A percentile compares a stretch with the other conserved stretches of the same genome.
Conservation (phyloP, 2,888 invertebrate species). For the Trimorus sp. region DNA sequence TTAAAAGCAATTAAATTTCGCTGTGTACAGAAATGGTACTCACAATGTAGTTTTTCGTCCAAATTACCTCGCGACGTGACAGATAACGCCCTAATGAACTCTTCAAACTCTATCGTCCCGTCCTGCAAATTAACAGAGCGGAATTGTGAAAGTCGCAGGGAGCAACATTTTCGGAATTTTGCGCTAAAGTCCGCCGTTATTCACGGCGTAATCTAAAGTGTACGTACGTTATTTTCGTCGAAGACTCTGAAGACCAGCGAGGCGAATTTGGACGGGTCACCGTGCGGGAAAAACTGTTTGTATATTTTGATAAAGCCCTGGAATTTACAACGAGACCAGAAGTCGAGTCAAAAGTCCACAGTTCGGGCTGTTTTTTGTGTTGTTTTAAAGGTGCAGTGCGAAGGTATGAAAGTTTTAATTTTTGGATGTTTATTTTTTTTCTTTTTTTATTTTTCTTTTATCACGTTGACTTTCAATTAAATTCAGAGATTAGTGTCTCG, state of each 20-base stretch:
- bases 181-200: background rate
- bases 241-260: conserved; percentile 99
- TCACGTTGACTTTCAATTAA: background rate
- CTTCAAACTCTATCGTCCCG: conserved; percentile 99
- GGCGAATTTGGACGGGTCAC: conserved; percentile 99
- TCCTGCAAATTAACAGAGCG: conserved; percentile 86
- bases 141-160: conserved; percentile 7
- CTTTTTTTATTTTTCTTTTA: background rate
- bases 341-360: background rate
- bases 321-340: conserved; percentile 70
- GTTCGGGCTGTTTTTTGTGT: no score
- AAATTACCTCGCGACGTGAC: conserved; percentile 99
- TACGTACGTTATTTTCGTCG: conserved; percentile 98
- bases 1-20: background rate
- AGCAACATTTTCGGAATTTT: background rate
- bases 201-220: background rate
- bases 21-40: conserved; percentile 82
- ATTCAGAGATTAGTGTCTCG: no score
- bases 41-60: conserved; percentile 99
- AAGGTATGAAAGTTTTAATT: background rate
- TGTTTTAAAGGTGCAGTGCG: no score
- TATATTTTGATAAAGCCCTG: conserved; percentile 99
- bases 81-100: conserved; percentile 98
- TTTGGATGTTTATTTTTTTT: background rate
- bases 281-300: conserved; percentile 99